Base-by-base conservation (phyloP, 2,888 invertebrate genomes). In the Morpho helenor region DNA sequence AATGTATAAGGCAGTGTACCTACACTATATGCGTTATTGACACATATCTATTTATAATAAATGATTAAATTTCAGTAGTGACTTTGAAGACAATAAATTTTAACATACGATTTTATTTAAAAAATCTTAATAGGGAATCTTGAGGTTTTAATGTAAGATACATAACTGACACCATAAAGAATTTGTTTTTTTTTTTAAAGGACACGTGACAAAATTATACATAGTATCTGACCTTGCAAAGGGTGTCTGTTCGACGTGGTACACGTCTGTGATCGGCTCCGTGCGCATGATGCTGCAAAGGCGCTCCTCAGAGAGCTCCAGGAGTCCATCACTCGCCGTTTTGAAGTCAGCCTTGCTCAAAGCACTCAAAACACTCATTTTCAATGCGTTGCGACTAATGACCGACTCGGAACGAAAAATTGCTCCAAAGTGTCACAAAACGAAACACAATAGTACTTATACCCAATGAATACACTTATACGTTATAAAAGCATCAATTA, bases 211-310 rank as follows among this genome's bases (percentile, higher is more conserved):
- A 57, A 60, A 57, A 53, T 51, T 63, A 50, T 39, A 7, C n/a
- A 54, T 52, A 57, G 47, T 43, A 49, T 68, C 91, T 91, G 91
- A 95, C 96, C 96, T 95, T 92, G 95, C 96, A 91, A 96, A 95
- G 77, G 95, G 95, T 76, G 95, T 95, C 87, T 95, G 94, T 85
- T 96, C 95, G 74, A 96, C 95, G 84, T 95, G 93, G 85, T 95
- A 96, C 68, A 94, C 93, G 73, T 94, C 93, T 72, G 94, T 93
- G 84, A 96, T 95, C 72, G 95, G 93, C 79, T 94, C 94, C 79
- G 93, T 92, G 73, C 94, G 93, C 82, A 95, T 92, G 79, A 95
- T 89, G 80, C 92, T 92, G 74, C 93, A 91, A 73, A 95, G 88
- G 76, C 92, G 91, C 73, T 94, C 94, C 80, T 94, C 93, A 59